Percentiles rank a stretch among this genome's conserved stretches.
These are phyloP conservation scores for Frankliniella intonsa DNA, from an alignment of 2,888 invertebrate genomes.

Conservation along the genomic window DNA sequence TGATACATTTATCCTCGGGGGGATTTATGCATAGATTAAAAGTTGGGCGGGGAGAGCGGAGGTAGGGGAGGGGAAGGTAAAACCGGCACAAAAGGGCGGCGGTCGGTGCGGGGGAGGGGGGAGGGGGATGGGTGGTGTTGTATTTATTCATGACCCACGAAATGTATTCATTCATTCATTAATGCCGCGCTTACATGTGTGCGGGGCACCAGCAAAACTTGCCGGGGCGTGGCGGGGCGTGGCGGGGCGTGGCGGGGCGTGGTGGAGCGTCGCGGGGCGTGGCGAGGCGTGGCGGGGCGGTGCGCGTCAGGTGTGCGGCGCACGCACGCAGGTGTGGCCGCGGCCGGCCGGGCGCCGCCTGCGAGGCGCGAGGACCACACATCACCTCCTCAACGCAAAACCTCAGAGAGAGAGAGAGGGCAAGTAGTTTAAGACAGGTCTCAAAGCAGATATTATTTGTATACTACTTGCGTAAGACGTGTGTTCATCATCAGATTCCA, in stretches of 20 bases:
- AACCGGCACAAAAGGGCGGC: background rate
- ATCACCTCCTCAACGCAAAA: no score
- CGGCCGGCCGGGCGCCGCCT: no score
- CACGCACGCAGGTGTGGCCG: background rate
- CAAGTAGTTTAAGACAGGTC: no score
- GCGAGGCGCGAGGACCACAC: no score
- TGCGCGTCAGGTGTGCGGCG: background rate
- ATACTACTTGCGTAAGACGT: background rate
- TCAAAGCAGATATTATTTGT: no score
- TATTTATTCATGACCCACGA: background rate
- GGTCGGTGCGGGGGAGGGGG: background rate
- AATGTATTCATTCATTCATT: constrained; percentile 25
- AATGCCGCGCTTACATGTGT: background rate
- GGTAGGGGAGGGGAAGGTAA: no score
- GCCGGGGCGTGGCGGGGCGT: background rate
- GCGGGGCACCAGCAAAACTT: background rate
- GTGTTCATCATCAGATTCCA: background rate
- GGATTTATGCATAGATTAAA: constrained; percentile 5
- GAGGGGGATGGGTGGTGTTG: background rate
- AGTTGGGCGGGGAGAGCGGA: no score
- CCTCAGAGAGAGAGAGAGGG: no score
- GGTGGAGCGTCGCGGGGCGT: background rate
- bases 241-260: background rate
- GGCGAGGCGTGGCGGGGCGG: background rate
- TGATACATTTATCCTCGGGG: background rate